Conservation (phyloP, 1,140 invertebrate genomes). For the Melanaphis sacchari region DNA sequence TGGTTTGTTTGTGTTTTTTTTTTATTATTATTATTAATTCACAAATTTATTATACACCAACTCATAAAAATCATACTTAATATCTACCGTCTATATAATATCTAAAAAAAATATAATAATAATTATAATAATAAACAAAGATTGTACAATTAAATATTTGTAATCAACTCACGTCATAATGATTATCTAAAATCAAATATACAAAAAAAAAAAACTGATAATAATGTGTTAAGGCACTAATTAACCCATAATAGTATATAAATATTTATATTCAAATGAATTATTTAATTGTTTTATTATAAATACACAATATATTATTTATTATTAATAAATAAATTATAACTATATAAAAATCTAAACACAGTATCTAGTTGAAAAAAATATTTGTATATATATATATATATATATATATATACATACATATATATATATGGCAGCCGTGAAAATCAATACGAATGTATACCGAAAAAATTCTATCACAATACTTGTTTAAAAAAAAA, state of each 20-base stretch:
- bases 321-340: constrained; percentile 1
- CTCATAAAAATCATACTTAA: constrained; percentile 35
- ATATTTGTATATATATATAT: constrained; percentile 14
- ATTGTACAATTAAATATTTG: constrained; percentile 41
- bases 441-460: constrained; percentile 29
- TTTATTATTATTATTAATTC: constrained; percentile 50
- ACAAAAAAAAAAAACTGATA: constrained; percentile 44
- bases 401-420: no score
- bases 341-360: constrained; percentile 56
- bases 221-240: constrained; percentile 54
- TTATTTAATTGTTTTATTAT: constrained; percentile 5
- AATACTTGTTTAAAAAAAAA: constrained; percentile 14
- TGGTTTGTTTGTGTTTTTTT: background rate
- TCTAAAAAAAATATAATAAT: constrained; percentile 24
- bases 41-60: constrained; percentile 55
- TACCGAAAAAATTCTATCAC: constrained; percentile 47
- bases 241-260: constrained; percentile 57
- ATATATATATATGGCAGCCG: constrained; percentile 43
- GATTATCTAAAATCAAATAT: constrained; percentile 45
- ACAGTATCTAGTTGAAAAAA: constrained; percentile 41
- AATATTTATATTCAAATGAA: constrained; percentile 34
- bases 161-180: constrained; percentile 14
- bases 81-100: constrained; percentile 39
- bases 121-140: constrained; percentile 36
- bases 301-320: constrained; percentile 5